Evolutionary conservation across 1,140 invertebrate genomes (phyloP), one percentile per base, ranked within the genome.

Genomic region (Geopemphigus sp.): DNA sequence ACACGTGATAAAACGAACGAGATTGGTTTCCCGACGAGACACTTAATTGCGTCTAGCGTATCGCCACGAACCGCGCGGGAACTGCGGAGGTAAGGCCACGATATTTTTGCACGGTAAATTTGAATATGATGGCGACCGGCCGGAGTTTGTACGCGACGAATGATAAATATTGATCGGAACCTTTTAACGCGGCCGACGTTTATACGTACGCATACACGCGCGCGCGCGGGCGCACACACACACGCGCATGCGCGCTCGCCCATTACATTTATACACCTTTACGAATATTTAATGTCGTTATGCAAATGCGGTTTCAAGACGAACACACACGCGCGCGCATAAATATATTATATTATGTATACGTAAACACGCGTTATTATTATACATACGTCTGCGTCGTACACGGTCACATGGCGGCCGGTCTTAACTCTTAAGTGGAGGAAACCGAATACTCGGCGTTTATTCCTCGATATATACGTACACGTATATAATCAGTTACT

Each of bases 81-180:
- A 5, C 5, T 45, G 39, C 39, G 39, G n/a, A 45, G 39, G 39
- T 45, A 11, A 11, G 19, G 15, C n/a, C 45, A 53, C n/a, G 17
- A 24, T 47, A 45, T 47, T 68, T 70, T 56, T 56, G 45, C 3
- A n/a, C 24, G 47, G 50, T 17, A 32, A 22, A n/a, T 56, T 32
- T n/a, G n/a, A n/a, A 56, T 50, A 12, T 4, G 5, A n/a, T n/a
- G n/a, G 14, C 6, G 4, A 61, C 39, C 45, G 66, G 17, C 26
- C 26, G 15, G 26, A 19, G 29, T n/a, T n/a, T n/a, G n/a, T 10
- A n/a, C 11, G 19, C 29, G 17, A 1, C 53, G 29, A 57, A 57
- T 56, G 26, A 73, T 73, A 56, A 73, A 73, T 22, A 57, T 73
- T 12, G 70, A 73, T 73, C 53, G 26, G 26, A 57, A 73, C 70